Evolutionary conservation across 1,140 invertebrate species (phyloP).

Genomic region (Atta texana): DNA sequence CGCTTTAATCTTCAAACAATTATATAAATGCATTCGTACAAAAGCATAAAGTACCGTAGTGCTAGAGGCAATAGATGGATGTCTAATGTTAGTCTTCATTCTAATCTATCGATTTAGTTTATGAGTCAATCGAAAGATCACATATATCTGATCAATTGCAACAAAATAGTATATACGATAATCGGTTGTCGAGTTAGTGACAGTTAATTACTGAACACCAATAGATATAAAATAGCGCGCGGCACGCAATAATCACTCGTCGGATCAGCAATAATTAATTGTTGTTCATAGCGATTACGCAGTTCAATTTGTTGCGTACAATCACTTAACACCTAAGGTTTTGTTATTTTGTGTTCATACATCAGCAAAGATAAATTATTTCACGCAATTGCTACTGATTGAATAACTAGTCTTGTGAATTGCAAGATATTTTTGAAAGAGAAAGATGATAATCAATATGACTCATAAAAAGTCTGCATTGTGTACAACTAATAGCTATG

Average conservation of each 20-base stretch:
- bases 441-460: constrained; percentile 1
- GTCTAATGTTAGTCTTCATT: background rate
- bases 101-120: constrained; percentile 28
- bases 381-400: constrained; percentile 9
- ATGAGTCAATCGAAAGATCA: constrained; percentile 50
- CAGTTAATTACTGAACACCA: constrained; percentile 38
- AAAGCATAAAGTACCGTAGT: background rate
- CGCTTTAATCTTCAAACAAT: constrained; percentile 13
- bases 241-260: background rate
- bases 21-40: background rate
- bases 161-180: constrained; percentile 12
- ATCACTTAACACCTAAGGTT: constrained; percentile 8
- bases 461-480: background rate
- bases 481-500: constrained; percentile 1
- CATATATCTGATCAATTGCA: constrained; percentile 36
- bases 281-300: background rate
- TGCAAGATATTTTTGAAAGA: constrained; percentile 20
- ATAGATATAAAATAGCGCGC: background rate
- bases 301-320: constrained; percentile 7
- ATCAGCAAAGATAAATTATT: constrained; percentile 38
- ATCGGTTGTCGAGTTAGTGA: constrained; percentile 14
- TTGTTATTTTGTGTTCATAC: constrained; percentile 13
- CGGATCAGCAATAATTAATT: constrained; percentile 36
- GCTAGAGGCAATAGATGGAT: background rate
- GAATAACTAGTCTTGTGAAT: constrained; percentile 34